A percentile compares a stretch with the other conserved stretches of the same genome.
These are phyloP conservation scores for Muntiacus reevesi DNA, from an alignment of 2,113 vertebrate genomes.

Conservation along the genomic window DNA sequence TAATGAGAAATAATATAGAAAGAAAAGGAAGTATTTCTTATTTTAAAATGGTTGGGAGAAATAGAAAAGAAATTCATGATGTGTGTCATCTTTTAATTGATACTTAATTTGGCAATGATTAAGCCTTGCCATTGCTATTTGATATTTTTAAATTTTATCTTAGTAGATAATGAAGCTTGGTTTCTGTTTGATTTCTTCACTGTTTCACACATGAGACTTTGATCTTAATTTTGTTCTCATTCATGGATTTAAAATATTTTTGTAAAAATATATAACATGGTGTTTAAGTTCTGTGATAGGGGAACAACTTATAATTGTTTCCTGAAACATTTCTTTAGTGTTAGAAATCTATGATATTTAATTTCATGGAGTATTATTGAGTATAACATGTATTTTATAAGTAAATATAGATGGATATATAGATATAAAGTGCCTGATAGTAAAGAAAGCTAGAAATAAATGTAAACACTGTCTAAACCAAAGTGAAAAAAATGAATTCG, in stretches of 20 bases:
- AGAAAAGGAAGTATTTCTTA: neutral
- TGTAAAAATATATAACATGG: neutral
- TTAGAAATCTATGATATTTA: neutral
- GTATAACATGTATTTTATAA: neutral
- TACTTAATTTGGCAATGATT: neutral
- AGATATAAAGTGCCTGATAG: neutral
- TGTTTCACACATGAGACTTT: neutral
- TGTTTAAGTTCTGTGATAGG: neutral
- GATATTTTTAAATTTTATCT: neutral
- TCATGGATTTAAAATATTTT: conserved; percentile 14
- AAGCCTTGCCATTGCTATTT: neutral
- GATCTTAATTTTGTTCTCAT: neutral
- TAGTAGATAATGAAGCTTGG: neutral
- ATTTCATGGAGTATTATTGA: neutral
- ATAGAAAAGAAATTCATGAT: neutral
- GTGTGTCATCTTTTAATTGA: neutral
- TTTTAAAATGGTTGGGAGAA: neutral
- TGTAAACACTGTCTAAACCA: neutral
- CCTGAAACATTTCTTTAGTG: neutral
- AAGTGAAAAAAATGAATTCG: neutral
- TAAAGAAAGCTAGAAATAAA: neutral
- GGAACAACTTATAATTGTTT: neutral
- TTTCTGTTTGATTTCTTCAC: neutral
- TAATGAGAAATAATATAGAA: neutral
- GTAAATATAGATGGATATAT: neutral